phyloP scores from a whole-genome alignment of 2,113 vertebrate species.

The Buteo buteo region DNA sequence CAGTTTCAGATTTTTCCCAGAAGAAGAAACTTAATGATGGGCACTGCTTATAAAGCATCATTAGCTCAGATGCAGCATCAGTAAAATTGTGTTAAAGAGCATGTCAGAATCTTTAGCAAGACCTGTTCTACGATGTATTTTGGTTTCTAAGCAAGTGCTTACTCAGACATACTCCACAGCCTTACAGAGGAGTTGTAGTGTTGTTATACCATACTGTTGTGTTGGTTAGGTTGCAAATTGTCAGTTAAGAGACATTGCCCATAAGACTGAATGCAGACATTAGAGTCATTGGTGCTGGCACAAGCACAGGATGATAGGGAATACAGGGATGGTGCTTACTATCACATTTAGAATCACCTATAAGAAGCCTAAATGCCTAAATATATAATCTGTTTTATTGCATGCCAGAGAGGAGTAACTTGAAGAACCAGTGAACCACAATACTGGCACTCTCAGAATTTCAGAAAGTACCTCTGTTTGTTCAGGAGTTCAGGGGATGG shows the following conservation, averaged over 20 bases:
- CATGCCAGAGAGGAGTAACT: neutral
- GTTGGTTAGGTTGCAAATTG: neutral
- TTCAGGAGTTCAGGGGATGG: neutral
- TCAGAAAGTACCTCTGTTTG: neutral
- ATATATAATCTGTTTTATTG: neutral
- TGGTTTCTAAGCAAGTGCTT: neutral
- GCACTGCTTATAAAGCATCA: neutral
- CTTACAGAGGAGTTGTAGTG: neutral
- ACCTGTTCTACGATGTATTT: neutral
- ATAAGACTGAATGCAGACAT: neutral
- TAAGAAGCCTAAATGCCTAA: neutral
- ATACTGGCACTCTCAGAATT: neutral
- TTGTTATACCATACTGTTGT: neutral
- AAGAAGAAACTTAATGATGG: neutral
- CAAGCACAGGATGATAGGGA: accelerated
- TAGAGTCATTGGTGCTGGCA: neutral
- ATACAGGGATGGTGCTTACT: neutral
- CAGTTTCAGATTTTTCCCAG: neutral
- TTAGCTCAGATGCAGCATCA: neutral
- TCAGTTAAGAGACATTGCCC: neutral
- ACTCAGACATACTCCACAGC: neutral
- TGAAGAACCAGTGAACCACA: neutral
- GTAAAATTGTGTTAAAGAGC: neutral
- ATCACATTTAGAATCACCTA: neutral
- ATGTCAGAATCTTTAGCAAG: neutral